Evolutionary conservation across 2,888 invertebrate species (phyloP), one percentile per base, ranked within the genome.

Genomic region (Cryptus viduatorius): DNA sequence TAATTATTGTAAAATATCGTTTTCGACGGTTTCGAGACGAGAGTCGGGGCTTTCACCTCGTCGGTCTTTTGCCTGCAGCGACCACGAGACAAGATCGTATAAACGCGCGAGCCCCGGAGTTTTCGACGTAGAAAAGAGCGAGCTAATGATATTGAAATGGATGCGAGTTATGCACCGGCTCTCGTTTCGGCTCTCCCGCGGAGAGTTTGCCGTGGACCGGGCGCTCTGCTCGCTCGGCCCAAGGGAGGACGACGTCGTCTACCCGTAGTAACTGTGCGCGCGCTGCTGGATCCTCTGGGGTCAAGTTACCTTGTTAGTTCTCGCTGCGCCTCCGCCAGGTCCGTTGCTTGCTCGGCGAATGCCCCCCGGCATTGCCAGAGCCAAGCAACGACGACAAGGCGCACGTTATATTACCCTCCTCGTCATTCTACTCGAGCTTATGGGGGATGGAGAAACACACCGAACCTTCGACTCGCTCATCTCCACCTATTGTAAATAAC

Each of bases 281-380:
- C 73, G 80, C 72, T 50, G 67, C 78, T 79, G 65, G 82, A 78
- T 79, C 80, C 86, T 86, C 82, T 78, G 87, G 90, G 90, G 90
- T 92, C 91, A 88, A 89, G 92, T 92, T 92, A 92, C 92, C 92
- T 92, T 91, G 92, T 92, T 92, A 92, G 92, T 90, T 91, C 90
- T 89, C 89, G 89, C 89, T 76, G 83, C 89, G 89, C 88, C 89
- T 89, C 7, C 5, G 37, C 37, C 37, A 8, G 89, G 88, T 89
- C 88, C 73, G 80, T 73, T 78, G 59, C 71, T 69, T 69, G 53
- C 65, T 72, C 68, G 89, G 87, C 88, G 84, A 85, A 83, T 89
- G 89, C 89, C 90, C 90, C 89, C 89, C 86, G 90, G 91, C 89
- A 69, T 29, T 42, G 65, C 77, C 37, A 59, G 48, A 50, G 59